Evolutionary conservation across 1,140 invertebrate species (phyloP).

Genomic region (Planococcus citri): DNA sequence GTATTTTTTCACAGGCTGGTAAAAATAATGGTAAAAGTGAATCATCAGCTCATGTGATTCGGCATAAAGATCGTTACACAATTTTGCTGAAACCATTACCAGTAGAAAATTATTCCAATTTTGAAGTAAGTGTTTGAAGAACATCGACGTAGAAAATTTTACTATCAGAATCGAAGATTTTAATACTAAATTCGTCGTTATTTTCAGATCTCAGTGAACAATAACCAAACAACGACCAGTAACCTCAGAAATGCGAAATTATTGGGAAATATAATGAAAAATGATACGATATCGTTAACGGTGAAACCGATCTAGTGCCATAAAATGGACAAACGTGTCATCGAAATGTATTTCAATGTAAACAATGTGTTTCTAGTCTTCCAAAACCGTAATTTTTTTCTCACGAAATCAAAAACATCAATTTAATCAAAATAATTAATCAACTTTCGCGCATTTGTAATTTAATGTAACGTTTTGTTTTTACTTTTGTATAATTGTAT

Average conservation of each 20-base stretch:
- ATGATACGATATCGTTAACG: background rate
- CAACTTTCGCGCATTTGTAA: slow-evolving; percentile 1
- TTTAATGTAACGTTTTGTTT: slow-evolving; percentile 2
- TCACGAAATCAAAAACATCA: background rate
- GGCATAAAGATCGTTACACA: background rate
- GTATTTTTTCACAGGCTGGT: background rate
- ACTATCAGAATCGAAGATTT: too few relatives aligned
- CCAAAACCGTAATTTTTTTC: background rate
- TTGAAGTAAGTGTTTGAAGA: background rate
- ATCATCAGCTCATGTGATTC: background rate
- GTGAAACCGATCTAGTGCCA: background rate
- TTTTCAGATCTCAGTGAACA: background rate
- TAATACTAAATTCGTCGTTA: background rate
- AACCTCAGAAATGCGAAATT: background rate
- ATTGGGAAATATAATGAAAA: background rate
- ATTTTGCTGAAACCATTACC: background rate
- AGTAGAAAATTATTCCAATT: background rate
- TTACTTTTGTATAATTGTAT: slow-evolving; percentile 2
- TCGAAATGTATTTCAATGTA: background rate
- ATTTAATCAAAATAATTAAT: background rate
- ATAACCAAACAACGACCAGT: background rate
- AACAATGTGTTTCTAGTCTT: background rate
- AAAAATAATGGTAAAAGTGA: background rate
- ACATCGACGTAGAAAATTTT: too few relatives aligned
- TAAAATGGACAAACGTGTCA: background rate